phyloP scores from a whole-genome alignment of 92 coral and sea anemone species.

The Porites cylindrica region DNA sequence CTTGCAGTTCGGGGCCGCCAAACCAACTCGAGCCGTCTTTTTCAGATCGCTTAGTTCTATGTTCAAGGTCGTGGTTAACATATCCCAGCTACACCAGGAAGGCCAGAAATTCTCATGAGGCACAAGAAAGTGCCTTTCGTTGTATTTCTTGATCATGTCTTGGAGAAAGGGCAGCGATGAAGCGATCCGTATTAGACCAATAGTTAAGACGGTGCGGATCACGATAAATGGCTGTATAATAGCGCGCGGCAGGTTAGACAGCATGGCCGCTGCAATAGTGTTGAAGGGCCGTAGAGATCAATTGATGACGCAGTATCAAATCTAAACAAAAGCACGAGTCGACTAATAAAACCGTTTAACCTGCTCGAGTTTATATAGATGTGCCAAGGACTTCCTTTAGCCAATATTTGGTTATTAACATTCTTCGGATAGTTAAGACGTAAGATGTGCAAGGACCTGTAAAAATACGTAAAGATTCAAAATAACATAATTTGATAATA shows the following conservation, averaged over 20 bases:
- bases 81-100: constrained; percentile 63
- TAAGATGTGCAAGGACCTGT: background rate
- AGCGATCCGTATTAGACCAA: constrained; percentile 41
- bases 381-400: constrained; percentile 4
- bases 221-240: constrained; percentile 14
- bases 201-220: constrained; percentile 7
- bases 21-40: constrained; percentile 61
- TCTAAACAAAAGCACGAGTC: background rate
- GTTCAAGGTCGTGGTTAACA: constrained; percentile 33
- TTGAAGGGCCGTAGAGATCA: background rate
- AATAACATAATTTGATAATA: too few species aligned
- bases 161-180: constrained; percentile 45
- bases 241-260: constrained; percentile 4
- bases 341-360: background rate
- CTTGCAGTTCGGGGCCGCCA: constrained; percentile 56
- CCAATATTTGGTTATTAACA: background rate
- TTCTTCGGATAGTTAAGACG: background rate
- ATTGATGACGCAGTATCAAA: background rate
- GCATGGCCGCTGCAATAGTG: background rate
- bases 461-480: background rate
- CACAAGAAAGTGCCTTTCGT: constrained; percentile 44
- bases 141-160: constrained; percentile 31
- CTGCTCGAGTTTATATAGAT: background rate
- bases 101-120: constrained; percentile 66
- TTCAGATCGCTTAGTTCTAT: constrained; percentile 24